Conservation (phyloP, 1,140 invertebrate genomes). For the Neodiprion lecontei region DNA sequence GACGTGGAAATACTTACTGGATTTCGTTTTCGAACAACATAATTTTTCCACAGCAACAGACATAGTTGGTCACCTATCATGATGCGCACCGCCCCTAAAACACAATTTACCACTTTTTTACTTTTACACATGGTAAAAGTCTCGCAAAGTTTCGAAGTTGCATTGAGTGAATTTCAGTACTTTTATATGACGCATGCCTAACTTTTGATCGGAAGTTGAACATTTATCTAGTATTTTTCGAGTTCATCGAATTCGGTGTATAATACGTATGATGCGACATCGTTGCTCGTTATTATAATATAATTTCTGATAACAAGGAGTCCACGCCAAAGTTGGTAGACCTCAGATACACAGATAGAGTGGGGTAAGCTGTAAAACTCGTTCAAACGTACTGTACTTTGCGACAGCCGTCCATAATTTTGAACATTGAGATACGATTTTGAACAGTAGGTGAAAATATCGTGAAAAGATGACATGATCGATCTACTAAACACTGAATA, state of each 20-base stretch:
- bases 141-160: neutral
- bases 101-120: neutral
- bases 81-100: neutral
- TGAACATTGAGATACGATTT: too few species aligned
- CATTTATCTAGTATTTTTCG: constrained; percentile 9
- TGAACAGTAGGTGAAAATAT: too few species aligned
- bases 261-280: neutral
- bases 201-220: neutral
- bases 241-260: neutral
- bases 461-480: too few species aligned
- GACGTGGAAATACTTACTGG: constrained; percentile 50
- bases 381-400: too few species aligned
- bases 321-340: too few species aligned
- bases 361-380: too few species aligned
- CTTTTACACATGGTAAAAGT: neutral
- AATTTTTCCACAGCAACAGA: constrained; percentile 70
- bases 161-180: neutral
- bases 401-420: too few species aligned
- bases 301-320: too few species aligned
- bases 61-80: constrained; percentile 60
- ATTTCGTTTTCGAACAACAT: constrained; percentile 65
- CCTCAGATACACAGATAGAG: too few species aligned
- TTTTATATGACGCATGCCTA: neutral
- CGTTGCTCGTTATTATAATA: neutral
- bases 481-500: too few species aligned